Base-by-base conservation (phyloP, 2,888 invertebrate species). In the Calephelis perditalis region DNA sequence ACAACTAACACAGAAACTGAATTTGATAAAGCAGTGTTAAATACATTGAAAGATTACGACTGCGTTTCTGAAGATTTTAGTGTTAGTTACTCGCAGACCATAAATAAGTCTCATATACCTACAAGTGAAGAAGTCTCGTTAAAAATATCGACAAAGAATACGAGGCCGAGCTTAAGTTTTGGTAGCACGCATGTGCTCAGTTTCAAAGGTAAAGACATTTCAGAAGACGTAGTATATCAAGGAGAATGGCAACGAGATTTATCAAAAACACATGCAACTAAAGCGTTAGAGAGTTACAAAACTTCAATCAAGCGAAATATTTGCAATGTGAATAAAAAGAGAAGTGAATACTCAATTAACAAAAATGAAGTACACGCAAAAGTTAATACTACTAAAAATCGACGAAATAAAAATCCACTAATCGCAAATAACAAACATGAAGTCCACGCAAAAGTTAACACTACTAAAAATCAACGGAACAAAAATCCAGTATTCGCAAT, bases 131-230 rank as follows among this genome's bases (percentile, higher is more conserved):
- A 71, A 26, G 59, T 63, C 12, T 56, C 66, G 49, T 57, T 63
- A 26, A 69, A 67, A 37, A 62, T 64, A n/a, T 65, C 70, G 43
- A 62, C 63, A 35, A 77, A 72, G 64, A 70, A 68, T 57, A 57
- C 69, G 52, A 70, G 68, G 6, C 72, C 75, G 5, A 81, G 71
- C 64, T 68, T 90, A 49, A 74, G 77, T 59, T 79, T 74, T 68
- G 86, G 86, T 47, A 84, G 82, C 36, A 75, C 86, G 26, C 78
- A 84, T 67, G 74, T 89, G n/a, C 83, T 88, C 62, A 87, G 87
- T 68, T 89, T 79, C 62, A 84, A 72, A 70, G 78, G 85, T 52
- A 81, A 73, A 68, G 71, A 77, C 65, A 64, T 71, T 10, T 82
- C 77, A 37, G 82, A 87, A 70, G 89, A 90, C 68, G 74, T 89